Evolutionary conservation across 2,113 vertebrate species (phyloP).

Genomic region (Sinocyclocheilus grahami): DNA sequence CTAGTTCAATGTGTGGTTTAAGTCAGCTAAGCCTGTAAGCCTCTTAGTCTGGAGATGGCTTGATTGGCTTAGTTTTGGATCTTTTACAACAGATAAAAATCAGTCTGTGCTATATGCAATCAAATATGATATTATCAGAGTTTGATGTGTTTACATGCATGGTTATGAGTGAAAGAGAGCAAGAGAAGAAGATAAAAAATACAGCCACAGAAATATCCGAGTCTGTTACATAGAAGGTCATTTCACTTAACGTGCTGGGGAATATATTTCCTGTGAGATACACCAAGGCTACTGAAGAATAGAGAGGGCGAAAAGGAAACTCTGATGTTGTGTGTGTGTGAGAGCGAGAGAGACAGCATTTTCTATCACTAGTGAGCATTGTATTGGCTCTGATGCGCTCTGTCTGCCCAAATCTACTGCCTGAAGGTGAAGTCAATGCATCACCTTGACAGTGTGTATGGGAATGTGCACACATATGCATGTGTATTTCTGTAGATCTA

Average conservation of each 20-base stretch:
- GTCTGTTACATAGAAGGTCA: constrained; percentile 20
- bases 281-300: constrained; percentile 18
- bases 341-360: constrained; percentile 63
- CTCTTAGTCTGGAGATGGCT: constrained; percentile 29
- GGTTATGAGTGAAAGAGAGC: neutral
- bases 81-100: constrained; percentile 16
- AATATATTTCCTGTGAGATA: constrained; percentile 30
- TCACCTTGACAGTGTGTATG: constrained; percentile 52
- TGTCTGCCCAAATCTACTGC: constrained; percentile 61
- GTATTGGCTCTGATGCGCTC: constrained; percentile 66
- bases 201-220: neutral
- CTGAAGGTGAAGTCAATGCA: constrained; percentile 65
- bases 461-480: neutral
- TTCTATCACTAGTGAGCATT: constrained; percentile 68
- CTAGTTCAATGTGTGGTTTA: constrained; percentile 30
- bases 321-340: constrained; percentile 8
- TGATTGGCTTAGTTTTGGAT: constrained; percentile 22
- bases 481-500: neutral
- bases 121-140: neutral
- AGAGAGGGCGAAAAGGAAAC: constrained; percentile 51
- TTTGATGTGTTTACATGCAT: constrained; percentile 22
- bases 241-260: constrained; percentile 16
- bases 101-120: neutral
- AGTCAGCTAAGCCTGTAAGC: constrained; percentile 23
- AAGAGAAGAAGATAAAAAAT: neutral